These are phyloP conservation scores for Melanotaenia trifasciata DNA, from an alignment of 2,797 vertebrate species.

Conservation along the genomic window DNA sequence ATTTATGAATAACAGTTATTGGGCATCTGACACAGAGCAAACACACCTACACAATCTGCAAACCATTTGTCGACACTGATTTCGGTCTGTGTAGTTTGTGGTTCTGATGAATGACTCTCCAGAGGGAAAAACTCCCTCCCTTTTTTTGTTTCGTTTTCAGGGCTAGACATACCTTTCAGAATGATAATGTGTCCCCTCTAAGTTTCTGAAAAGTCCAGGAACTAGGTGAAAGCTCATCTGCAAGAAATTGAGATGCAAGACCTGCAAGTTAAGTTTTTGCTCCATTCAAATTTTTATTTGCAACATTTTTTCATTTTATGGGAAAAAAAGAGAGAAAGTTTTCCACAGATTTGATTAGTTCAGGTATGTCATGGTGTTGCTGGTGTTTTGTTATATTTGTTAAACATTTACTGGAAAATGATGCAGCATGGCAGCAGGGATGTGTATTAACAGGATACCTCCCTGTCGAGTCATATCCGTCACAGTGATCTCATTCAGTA, in stretches of 20 bases:
- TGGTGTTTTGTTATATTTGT: not conserved
- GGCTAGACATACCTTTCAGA: not conserved
- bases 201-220: not conserved
- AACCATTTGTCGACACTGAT: constrained; percentile 5
- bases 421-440: constrained; percentile 6
- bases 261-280: not conserved
- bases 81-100: not conserved
- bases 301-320: not conserved
- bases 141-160: not conserved
- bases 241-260: constrained; percentile 15
- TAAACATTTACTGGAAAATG: not conserved
- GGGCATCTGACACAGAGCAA: not conserved
- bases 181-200: not conserved
- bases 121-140: not conserved
- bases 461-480: constrained; percentile 49
- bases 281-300: not conserved
- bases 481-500: constrained; percentile 30
- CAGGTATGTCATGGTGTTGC: not conserved
- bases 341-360: not conserved
- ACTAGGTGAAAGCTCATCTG: constrained; percentile 7
- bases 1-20: not conserved
- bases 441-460: constrained; percentile 8
- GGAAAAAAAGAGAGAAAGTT: not conserved
- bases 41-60: not conserved
- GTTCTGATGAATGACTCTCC: not conserved